Conservation (phyloP, 2,113 vertebrate genomes). For the Azemiops feae region DNA sequence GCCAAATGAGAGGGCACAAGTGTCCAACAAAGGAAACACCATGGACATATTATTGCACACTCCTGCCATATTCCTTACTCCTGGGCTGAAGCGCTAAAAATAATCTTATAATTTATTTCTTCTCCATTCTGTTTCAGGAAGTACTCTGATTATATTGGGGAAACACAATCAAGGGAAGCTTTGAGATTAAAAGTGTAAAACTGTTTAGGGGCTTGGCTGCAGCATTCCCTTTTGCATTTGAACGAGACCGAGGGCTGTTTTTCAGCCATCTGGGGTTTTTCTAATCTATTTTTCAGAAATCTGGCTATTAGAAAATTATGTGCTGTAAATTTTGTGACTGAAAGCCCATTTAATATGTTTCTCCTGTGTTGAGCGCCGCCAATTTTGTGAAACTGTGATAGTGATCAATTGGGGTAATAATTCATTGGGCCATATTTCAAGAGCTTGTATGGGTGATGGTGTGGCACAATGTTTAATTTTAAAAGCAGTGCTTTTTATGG, state of each 20-base stretch:
- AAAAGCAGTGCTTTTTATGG: not conserved
- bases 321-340: constrained; percentile 57
- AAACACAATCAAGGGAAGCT: constrained; percentile 13
- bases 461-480: constrained; percentile 26
- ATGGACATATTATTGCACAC: not conserved
- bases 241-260: constrained; percentile 35
- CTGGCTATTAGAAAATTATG: constrained; percentile 43
- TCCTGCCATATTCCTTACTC: not conserved
- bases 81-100: not conserved
- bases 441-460: constrained; percentile 17
- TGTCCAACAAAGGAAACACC: not conserved
- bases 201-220: constrained; percentile 33
- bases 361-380: constrained; percentile 44
- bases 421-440: constrained; percentile 48
- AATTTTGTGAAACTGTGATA: constrained; percentile 52
- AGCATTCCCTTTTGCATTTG: constrained; percentile 35
- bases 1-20: not conserved
- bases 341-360: constrained; percentile 58
- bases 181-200: constrained; percentile 1
- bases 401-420: constrained; percentile 21
- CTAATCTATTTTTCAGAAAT: constrained; percentile 31
- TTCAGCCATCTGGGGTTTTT: constrained; percentile 28
- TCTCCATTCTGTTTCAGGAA: not conserved
- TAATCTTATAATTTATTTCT: not conserved
- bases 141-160: not conserved